Percentiles rank a stretch among this genome's conserved stretches.
Evolutionary conservation across 2,888 invertebrate genomes (phyloP).

Genomic region (Griposia aprilina): DNA sequence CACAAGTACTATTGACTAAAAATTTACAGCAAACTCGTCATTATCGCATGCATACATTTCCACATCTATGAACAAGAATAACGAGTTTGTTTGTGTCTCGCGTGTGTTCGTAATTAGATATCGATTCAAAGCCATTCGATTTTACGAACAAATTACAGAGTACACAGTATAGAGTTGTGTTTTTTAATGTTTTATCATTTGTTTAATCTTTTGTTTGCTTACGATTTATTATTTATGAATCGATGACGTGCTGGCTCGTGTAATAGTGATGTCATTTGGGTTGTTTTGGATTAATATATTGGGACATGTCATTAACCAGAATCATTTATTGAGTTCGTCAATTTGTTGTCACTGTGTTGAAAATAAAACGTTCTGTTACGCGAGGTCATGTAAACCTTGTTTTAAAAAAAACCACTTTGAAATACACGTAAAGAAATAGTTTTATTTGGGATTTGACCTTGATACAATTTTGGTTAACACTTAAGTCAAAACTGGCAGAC

Average conservation of each 20-base stretch:
- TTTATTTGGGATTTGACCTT: too few relatives aligned
- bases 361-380: not conserved
- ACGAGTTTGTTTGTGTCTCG: conserved; percentile 69
- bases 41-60: conserved; percentile 71
- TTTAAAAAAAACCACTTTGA: too few relatives aligned
- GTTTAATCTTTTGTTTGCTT: conserved; percentile 52
- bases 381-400: too few relatives aligned
- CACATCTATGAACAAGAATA: conserved; percentile 76
- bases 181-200: conserved; percentile 46
- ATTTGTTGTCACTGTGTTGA: not conserved
- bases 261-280: conserved; percentile 18
- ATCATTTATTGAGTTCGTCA: not conserved
- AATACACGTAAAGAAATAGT: too few relatives aligned
- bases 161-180: conserved; percentile 46
- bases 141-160: conserved; percentile 62
- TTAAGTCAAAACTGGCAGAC: too few relatives aligned
- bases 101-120: conserved; percentile 67
- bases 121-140: conserved; percentile 64
- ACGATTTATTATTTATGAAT: conserved; percentile 46
- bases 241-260: conserved; percentile 29
- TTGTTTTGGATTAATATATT: not conserved
- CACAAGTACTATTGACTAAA: conserved; percentile 51
- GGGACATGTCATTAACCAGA: not conserved
- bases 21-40: conserved; percentile 55
- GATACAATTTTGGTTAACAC: too few relatives aligned